phyloP scores from a whole-genome alignment of 1,140 invertebrate species.

The Diorhabda carinulata region DNA sequence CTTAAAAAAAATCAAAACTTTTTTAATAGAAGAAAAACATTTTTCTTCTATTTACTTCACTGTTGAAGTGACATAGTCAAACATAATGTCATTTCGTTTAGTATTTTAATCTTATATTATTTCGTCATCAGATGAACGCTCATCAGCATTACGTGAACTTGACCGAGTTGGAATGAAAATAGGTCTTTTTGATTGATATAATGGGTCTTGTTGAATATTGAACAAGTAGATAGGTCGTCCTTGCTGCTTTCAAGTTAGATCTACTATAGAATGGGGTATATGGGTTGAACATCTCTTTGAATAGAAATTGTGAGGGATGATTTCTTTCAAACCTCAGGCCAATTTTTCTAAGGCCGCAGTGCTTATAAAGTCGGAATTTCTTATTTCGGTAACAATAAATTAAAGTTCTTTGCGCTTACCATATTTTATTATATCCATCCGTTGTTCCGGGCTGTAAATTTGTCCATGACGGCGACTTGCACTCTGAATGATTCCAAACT shows the following conservation, averaged over 20 bases:
- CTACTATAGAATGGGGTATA: not conserved
- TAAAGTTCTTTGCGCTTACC: not conserved
- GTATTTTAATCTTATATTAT: too few relatives aligned
- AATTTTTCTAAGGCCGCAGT: not conserved
- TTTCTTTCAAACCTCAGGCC: slow-evolving; percentile 1
- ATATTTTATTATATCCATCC: slow-evolving; percentile 3
- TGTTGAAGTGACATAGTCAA: too few relatives aligned
- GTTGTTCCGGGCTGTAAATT: not conserved
- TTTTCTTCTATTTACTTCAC: too few relatives aligned
- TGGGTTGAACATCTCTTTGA: not conserved
- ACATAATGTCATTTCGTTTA: too few relatives aligned
- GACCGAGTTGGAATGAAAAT: too few relatives aligned
- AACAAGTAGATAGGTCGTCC: too few relatives aligned
- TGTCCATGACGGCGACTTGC: not conserved
- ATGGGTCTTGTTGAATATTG: too few relatives aligned
- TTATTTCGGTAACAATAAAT: not conserved
- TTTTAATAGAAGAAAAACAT: too few relatives aligned
- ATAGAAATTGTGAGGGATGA: not conserved
- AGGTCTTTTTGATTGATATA: too few relatives aligned
- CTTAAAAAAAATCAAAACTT: too few relatives aligned
- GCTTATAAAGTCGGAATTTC: not conserved
- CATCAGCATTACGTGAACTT: too few relatives aligned
- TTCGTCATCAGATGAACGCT: too few relatives aligned
- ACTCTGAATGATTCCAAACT: slow-evolving; percentile 19
- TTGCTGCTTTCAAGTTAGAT: not conserved